phyloP scores from a whole-genome alignment of 1,140 invertebrate species.

The Dendroctonus ponderosae region DNA sequence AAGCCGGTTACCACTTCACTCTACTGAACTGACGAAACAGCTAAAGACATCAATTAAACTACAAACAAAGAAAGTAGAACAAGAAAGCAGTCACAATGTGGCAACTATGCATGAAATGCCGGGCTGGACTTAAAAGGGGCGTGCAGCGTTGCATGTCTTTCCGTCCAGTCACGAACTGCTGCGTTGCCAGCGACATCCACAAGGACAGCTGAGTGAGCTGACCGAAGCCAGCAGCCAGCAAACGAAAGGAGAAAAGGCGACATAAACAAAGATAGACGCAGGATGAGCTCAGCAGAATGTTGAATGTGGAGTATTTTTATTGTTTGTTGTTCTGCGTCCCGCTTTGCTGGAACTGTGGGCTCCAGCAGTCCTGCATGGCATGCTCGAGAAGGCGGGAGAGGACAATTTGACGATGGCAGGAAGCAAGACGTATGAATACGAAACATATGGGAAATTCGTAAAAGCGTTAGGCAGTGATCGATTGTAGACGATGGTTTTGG shows the following conservation, averaged over 20 bases:
- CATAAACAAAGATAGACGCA: slow-evolving; percentile 10
- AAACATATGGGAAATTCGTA: no score
- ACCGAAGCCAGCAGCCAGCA: slow-evolving; percentile 17
- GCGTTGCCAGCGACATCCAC: slow-evolving; percentile 23
- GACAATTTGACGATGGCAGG: slow-evolving; percentile 3
- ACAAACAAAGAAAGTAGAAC: neutral
- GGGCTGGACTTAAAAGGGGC: slow-evolving; percentile 8
- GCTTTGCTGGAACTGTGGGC: neutral
- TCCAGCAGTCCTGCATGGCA: neutral
- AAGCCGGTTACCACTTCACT: no score
- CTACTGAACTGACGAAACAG: neutral
- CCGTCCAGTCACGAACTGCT: slow-evolving; percentile 11
- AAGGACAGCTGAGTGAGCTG: slow-evolving; percentile 22
- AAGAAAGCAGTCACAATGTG: neutral
- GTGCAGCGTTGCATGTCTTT: slow-evolving; percentile 9
- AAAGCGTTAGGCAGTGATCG: no score
- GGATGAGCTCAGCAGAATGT: slow-evolving; percentile 31
- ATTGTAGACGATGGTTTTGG: no score
- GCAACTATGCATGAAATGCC: slow-evolving; percentile 22
- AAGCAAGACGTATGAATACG: neutral
- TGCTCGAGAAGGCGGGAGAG: neutral
- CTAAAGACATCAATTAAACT: slow-evolving; percentile 8
- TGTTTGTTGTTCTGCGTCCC: slow-evolving; percentile 26
- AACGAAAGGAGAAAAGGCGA: neutral
- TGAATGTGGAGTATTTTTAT: slow-evolving; percentile 28